Evolutionary conservation across 2,113 vertebrate genomes (phyloP).

Genomic region (Podocnemis expansa): DNA sequence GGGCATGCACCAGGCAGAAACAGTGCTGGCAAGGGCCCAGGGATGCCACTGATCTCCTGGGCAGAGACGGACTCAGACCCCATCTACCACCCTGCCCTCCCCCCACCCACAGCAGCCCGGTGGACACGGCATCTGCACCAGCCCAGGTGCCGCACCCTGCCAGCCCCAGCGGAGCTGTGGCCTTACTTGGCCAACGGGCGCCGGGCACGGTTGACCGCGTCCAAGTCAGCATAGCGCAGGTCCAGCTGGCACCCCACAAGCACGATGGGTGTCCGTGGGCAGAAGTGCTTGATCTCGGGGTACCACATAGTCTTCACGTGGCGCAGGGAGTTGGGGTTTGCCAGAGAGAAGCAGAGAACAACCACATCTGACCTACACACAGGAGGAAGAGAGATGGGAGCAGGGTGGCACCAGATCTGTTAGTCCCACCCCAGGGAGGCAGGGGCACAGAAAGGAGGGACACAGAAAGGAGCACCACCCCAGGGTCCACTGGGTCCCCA

Average conservation of each 20-base stretch:
- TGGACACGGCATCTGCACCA: no score
- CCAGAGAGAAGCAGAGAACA: constrained; percentile 91
- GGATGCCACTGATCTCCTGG: no score
- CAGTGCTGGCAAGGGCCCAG: no score
- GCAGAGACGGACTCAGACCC: no score
- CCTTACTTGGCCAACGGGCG: constrained; percentile 89
- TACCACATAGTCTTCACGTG: constrained; percentile 94
- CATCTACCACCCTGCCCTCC: no score
- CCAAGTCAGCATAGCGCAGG: constrained; percentile 92
- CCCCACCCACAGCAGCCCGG: no score
- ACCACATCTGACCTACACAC: constrained; percentile 86
- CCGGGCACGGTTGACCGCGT: constrained; percentile 90
- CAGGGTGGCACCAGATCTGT: not conserved
- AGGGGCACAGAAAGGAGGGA: accelerated
- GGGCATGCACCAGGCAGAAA: no score
- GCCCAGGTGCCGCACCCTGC: no score
- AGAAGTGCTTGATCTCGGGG: constrained; percentile 94
- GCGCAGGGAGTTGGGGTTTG: constrained; percentile 90
- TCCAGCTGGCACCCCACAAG: constrained; percentile 95
- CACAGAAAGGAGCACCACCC: not conserved
- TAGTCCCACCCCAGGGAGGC: accelerated
- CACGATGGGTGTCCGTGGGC: constrained; percentile 90
- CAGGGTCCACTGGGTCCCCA: not conserved
- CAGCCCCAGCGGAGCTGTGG: not conserved
- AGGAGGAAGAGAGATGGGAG: not conserved